Base-by-base conservation (phyloP, 2,888 invertebrate genomes). In the Campoletis raptor region DNA sequence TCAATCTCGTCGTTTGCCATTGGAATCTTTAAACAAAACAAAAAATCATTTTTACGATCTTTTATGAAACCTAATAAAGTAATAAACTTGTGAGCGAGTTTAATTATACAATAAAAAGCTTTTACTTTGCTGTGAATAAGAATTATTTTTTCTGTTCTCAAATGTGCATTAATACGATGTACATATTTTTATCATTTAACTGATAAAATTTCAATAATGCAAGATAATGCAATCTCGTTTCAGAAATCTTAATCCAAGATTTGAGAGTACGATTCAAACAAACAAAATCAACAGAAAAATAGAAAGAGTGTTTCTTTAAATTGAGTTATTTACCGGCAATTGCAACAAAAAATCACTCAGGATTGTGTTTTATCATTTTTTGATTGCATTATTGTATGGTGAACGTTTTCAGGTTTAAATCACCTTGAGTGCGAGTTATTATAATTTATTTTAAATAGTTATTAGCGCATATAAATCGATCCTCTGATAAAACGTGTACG, bases 1-100 rank as follows among this genome's bases (percentile, higher is more conserved):
- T 92, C 90, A 5, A 81, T 64, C 6, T 86, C 88, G 4, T 82
- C 89, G 9, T 69, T 64, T 12, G 54, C 54, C 67, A 78, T 12
- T 37, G 81, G 77, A 18, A 87, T 74, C 89, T 89, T 45, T 30
- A 30, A 30, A 21, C 77, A 67, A 54, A 72, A 70, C n/a, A n/a
- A 64, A 24, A 42, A 48, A 69, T 42, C 42, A 42, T 0, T 18
- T 52, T 67, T 48, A 45, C n/a, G n/a, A 48, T n/a, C 48, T 48
- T 21, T 57, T 30, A 57, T 24, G 24, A 30, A 30, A 61, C 30
- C 30, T 61, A 30, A 30, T 61, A 7, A 15, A 61, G 30, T 15
- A 6, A 61, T 61, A 30, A 30, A 61, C 24, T 30, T 57, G 15
- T 61, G 15, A 30, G 15, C 61, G 6, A 30, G 5, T 15, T 15